Base-by-base conservation (phyloP, 2,113 vertebrate species). In the Synodontis membranacea region DNA sequence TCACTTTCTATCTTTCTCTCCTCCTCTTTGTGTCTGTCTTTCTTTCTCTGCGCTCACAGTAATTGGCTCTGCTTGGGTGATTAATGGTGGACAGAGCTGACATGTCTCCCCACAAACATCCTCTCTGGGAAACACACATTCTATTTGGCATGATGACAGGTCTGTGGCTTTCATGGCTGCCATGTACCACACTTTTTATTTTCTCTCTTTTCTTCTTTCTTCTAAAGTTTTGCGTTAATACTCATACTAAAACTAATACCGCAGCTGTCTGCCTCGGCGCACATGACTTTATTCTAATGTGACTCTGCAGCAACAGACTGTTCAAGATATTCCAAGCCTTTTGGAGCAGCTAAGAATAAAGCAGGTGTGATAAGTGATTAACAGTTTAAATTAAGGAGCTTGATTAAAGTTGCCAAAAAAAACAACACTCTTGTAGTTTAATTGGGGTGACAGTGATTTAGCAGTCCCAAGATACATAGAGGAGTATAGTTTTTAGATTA, bases 21-120 rank as follows among this genome's bases (percentile, higher is more conserved):
- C 54, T 31, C 39, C 58, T 76, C 28, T 50, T 10, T 28, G 4
- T 46, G 10, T 74, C 39, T 44, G 11, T 44, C 21, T 74, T 6
- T 60, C 52, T 70, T 84, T 80, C 85, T 75, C 75, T 86, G 88
- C 86, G 87, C 56, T 91, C 84, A 79, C 87, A 91, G 87, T 94
- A 93, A 94, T 94, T 94, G 92, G 90, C 92, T 93, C 89, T 89
- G 91, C 92, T 93, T 91, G 90, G 91, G 89, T 94, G 93, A 94
- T 93, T 93, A 94, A 93, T 93, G 90, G 89, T 86, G 91, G 91
- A 92, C 92, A 90, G 88, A 93, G 92, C 92, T 90, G 92, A 93
- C 89, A 90, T 89, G 91, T 92, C 93, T 93, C 92, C 92, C 89
- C 88, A 90, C 91, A 91, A 91, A 91, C 89, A 89, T 19, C 91